Base-by-base conservation (phyloP, 2,113 vertebrate genomes). In the Pluvialis apricaria region DNA sequence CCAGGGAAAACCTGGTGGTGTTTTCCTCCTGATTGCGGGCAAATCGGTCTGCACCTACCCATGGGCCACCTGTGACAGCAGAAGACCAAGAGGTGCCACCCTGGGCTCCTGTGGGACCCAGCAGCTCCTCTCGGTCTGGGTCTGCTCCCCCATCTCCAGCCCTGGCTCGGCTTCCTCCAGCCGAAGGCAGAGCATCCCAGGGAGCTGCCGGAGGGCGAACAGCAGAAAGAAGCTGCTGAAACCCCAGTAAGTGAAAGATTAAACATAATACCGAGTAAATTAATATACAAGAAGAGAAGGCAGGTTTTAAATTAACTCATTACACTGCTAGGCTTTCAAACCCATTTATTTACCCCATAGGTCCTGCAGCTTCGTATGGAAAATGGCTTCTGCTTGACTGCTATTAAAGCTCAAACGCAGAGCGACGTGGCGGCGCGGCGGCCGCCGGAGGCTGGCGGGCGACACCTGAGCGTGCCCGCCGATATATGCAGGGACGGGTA, bases 381-480 rank as follows among this genome's bases (percentile, higher is more conserved):
- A 96, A 94, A 94, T 87, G 82, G 94, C 95, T 95, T 92, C 92
- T 88, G 90, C 92, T 90, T 90, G 90, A 28, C 58, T 87, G 91
- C 90, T 44, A 29, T 71, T 80, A n/a, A 40, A 92, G 86, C 93
- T 49, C 36, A 36, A 90, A 82, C 0, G 14, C 52, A 26, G 79
- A n/a, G 19, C 7, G 11, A 13, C 1, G 31, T 61, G 73, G 68
- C 71, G 68, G 58, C 2, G 2, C 11, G 1, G 82, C 0, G 2
- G 86, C 78, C 1, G 42, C 92, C 12, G 4, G 45, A 58, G 92
- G 94, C 96, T 91, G 92, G 80, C 60, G 70, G 92, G 9, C 11
- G 1, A 69, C 91, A 97, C 94, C 91, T 86, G 83, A 95, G 89
- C 6, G 11, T 91, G 89, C 91, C 81, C 88, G 4, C 32, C 6